These are phyloP conservation scores for Turnix velox DNA, from an alignment of 2,113 vertebrate species.

Conservation along the genomic window DNA sequence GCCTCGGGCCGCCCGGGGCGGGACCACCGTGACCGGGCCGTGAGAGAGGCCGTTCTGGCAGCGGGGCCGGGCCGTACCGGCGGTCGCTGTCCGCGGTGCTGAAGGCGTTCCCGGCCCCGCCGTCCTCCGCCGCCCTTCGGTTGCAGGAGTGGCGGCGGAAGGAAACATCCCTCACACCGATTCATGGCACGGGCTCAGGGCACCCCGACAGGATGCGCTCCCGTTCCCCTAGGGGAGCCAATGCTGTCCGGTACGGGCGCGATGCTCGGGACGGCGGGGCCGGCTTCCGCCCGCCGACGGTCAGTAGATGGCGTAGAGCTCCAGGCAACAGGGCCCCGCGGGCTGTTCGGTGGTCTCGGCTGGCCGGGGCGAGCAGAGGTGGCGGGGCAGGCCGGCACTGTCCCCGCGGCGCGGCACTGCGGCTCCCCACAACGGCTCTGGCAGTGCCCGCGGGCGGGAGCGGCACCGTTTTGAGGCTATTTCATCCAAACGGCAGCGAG, in stretches of 20 bases:
- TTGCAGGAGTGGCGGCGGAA: background rate
- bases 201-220: background rate
- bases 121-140: no score
- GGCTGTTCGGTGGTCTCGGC: background rate
- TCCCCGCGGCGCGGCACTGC: background rate
- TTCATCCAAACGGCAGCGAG: background rate
- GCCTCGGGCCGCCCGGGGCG: background rate
- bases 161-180: rapidly evolving
- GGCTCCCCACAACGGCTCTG: background rate
- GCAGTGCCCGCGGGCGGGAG: background rate
- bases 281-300: background rate
- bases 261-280: background rate
- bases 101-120: background rate
- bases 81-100: slow-evolving; percentile 12
- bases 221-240: background rate
- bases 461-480: background rate
- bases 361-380: background rate
- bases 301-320: slow-evolving; percentile 36
- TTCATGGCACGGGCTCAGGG: no score
- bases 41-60: background rate
- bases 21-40: background rate
- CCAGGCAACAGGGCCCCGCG: background rate
- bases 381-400: background rate
- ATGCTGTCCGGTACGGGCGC: background rate
- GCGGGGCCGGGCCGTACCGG: no score